These are phyloP conservation scores for Leptopilina drosophilae DNA, from an alignment of 2,888 invertebrate genomes.

Conservation along the genomic window DNA sequence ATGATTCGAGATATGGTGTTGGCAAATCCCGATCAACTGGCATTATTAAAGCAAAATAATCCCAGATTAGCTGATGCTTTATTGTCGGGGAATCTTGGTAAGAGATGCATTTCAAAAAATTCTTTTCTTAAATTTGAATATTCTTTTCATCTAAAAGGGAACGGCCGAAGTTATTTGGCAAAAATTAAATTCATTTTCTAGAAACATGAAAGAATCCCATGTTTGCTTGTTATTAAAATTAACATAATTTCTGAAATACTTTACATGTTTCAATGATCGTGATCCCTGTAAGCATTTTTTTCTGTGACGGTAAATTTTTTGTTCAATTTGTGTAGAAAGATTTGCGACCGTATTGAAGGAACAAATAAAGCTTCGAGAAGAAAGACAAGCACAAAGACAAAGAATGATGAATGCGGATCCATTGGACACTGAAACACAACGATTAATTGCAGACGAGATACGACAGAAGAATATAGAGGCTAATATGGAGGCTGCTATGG, in stretches of 20 bases:
- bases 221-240: no score
- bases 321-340: conserved; percentile 79
- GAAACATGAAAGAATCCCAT: no score
- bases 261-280: no score
- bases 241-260: no score
- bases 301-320: background rate
- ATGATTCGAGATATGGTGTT: conserved; percentile 91
- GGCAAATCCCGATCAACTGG: conserved; percentile 93
- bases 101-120: conserved; percentile 54
- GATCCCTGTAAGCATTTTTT: no score
- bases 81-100: conserved; percentile 89
- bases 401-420: conserved; percentile 96
- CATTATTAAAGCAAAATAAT: conserved; percentile 94
- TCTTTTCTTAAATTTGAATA: no score
- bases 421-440: conserved; percentile 96
- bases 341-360: conserved; percentile 89
- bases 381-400: conserved; percentile 89
- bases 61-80: conserved; percentile 94
- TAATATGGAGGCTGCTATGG: conserved; percentile 99
- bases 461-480: conserved; percentile 97
- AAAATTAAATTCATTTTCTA: no score
- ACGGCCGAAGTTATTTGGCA: no score
- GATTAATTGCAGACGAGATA: conserved; percentile 97
- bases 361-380: conserved; percentile 89
- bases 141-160: no score